Base-by-base conservation (phyloP, 2,888 invertebrate genomes). In the Volucella inanis region DNA sequence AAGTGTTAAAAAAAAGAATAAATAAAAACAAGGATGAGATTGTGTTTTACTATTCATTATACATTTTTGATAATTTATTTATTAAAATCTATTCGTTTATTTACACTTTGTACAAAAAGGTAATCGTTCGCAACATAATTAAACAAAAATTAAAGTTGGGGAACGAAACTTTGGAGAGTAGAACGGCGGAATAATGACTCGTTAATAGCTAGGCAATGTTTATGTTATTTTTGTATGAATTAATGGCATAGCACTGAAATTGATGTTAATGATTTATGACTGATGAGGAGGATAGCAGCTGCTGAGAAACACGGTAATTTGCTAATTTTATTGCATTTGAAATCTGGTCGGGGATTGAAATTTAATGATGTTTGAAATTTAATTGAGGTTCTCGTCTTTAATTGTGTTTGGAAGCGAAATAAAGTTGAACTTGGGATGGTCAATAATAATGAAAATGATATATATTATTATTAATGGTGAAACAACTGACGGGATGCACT, bases 191-290 rank as follows among this genome's bases (percentile, higher is more conserved):
- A 72, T 55, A 49, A 77, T 77, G 77, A 61, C 55, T 68, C 62
- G 78, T 64, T 83, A 77, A 82, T 82, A 77, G 39, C 77, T 52
- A 52, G 65, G 31, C 59, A 64, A 55, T 74, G 78, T 68, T 74
- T 80, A 67, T 74, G 47, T 80, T 67, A 31, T 52, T 55, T 61
- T 71, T 83, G 47, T 52, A 43, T 59, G 71, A 77, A 71, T 77
- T 82, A 65, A 81, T 70, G 76, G 43, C 74, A 77, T 65, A 67
- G 54, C 72, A 72, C 67, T 59, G 70, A 54, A 65, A 71, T 77
- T 82, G 67, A 82, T 77, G 77, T 54, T 77, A 49, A 49, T 72
- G 77, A 82, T 76, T 82, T 77, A 81, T 65, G 68, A 38, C 65
- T 15, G 18, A 47, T 22, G 52, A 12, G 41, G 38, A 31, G 49